phyloP scores from a whole-genome alignment of 2,113 vertebrate species.

The Tapirus terrestris region DNA sequence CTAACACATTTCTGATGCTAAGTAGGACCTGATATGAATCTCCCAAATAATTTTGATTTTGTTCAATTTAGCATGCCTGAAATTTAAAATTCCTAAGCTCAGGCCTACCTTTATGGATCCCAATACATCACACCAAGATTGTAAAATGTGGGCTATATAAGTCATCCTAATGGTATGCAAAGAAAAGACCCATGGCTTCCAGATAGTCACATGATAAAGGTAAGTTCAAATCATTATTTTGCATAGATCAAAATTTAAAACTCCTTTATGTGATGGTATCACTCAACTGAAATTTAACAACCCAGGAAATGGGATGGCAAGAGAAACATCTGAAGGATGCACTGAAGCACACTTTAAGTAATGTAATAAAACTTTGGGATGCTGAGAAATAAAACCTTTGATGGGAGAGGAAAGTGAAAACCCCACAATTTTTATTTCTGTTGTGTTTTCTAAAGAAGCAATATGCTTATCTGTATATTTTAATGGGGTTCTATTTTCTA shows the following conservation, averaged over 20 bases:
- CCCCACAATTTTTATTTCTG: not conserved
- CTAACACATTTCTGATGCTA: not conserved
- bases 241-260: not conserved
- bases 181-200: not conserved
- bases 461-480: not conserved
- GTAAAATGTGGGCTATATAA: not conserved
- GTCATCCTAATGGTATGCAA: not conserved
- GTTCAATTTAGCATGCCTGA: not conserved
- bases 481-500: not conserved
- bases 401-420: not conserved
- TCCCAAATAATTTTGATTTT: slow-evolving; percentile 8
- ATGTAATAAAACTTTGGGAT: not conserved
- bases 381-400: not conserved
- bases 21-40: not conserved
- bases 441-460: not conserved
- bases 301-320: not conserved
- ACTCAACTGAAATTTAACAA: not conserved
- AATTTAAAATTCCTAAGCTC: not conserved
- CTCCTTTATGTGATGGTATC: not conserved
- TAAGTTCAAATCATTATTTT: not conserved
- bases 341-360: not conserved
- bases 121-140: not conserved
- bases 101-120: not conserved
- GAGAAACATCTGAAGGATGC: not conserved
- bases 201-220: not conserved